Percentiles rank a stretch among this genome's conserved stretches.
These are phyloP conservation scores for Mycogona germanica DNA, from an alignment of 2,888 invertebrate species.

Conservation along the genomic window DNA sequence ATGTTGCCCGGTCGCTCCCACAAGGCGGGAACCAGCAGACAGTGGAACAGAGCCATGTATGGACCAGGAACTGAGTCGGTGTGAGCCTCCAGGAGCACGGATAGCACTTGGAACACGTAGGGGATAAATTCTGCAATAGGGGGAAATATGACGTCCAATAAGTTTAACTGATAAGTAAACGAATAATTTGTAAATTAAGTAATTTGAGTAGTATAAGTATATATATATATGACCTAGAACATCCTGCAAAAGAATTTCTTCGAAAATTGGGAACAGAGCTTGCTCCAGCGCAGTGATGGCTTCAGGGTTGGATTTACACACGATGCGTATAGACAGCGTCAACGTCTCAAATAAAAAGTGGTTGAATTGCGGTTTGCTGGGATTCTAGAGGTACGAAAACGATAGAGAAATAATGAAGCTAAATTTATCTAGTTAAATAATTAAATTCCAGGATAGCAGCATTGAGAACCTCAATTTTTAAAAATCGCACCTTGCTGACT, in stretches of 20 bases:
- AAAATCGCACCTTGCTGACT: conserved; percentile 49
- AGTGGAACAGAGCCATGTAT: conserved; percentile 82
- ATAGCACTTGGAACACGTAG: conserved; percentile 95
- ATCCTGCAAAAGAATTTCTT: conserved; percentile 86
- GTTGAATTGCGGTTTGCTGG: conserved; percentile 77
- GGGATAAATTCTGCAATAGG: conserved; percentile 76
- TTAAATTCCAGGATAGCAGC: too few species aligned
- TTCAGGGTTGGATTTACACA: conserved; percentile 61
- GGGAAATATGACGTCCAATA: not conserved
- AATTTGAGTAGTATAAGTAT: not conserved
- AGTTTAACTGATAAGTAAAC: too few species aligned
- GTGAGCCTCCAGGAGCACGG: conserved; percentile 62
- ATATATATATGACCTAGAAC: conserved; percentile 53
- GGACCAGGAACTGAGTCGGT: conserved; percentile 50
- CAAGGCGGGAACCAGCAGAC: conserved; percentile 72
- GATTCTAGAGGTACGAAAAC: conserved; percentile 14
- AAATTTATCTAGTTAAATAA: conserved; percentile 3
- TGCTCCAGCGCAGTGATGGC: conserved; percentile 75
- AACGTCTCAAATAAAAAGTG: conserved; percentile 96
- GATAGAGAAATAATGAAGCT: conserved; percentile 1
- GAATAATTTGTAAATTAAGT: conserved; percentile 30
- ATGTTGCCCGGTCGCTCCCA: conserved; percentile 94
- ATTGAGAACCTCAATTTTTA: not conserved
- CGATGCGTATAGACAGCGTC: conserved; percentile 55
- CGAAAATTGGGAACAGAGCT: conserved; percentile 87